phyloP scores from a whole-genome alignment of 2,888 invertebrate species.

The Mythimna loreyi region DNA sequence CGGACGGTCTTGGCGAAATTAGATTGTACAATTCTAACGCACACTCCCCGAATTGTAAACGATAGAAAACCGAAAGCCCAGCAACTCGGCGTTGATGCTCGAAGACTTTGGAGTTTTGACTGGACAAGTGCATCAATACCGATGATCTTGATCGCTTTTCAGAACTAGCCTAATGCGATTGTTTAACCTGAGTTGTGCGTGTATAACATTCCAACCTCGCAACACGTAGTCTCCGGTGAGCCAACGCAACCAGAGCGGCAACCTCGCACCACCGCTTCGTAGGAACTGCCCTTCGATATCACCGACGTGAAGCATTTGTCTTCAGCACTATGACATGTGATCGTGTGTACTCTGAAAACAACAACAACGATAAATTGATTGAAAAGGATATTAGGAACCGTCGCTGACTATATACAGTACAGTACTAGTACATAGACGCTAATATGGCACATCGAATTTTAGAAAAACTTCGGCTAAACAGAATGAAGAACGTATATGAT shows the following conservation, averaged over 20 bases:
- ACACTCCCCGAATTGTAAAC: no score
- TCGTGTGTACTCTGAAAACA: constrained; percentile 81
- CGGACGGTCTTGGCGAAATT: no score
- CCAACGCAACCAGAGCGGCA: constrained; percentile 82
- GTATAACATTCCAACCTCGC: constrained; percentile 73
- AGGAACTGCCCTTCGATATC: constrained; percentile 76
- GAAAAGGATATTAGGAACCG: constrained; percentile 5
- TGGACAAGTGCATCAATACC: no score
- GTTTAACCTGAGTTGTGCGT: not conserved
- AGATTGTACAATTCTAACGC: no score
- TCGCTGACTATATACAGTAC: constrained; percentile 25
- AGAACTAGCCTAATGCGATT: not conserved
- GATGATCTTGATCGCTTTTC: no score
- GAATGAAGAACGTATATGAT: not conserved
- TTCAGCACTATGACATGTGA: constrained; percentile 82
- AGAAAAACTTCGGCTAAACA: not conserved
- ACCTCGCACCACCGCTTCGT: constrained; percentile 83
- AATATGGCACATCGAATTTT: constrained; percentile 30
- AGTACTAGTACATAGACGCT: constrained; percentile 20
- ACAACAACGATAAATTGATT: constrained; percentile 11
- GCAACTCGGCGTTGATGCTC: no score
- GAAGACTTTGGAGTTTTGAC: no score
- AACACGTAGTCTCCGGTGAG: constrained; percentile 82
- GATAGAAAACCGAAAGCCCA: no score
- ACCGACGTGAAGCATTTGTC: constrained; percentile 87